Evolutionary conservation across 2,888 invertebrate genomes (phyloP), one percentile per base, ranked within the genome.

Genomic region (Cheilosia grossa): DNA sequence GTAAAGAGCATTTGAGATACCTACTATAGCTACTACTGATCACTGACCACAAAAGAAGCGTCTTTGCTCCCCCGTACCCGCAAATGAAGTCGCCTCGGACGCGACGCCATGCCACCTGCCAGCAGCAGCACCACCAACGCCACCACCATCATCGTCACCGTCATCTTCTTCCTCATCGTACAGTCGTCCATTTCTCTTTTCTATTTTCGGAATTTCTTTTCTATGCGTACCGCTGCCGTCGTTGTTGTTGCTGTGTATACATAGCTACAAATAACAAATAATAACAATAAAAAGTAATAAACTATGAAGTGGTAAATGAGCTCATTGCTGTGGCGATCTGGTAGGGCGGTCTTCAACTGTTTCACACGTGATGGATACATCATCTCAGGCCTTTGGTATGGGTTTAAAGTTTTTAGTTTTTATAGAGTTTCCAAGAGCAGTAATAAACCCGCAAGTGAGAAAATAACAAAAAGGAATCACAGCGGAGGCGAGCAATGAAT

Each of bases 281-380:
- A 37, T 37, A 51, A 83, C 54, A 67, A 75, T 85, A 61, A 85
- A 27, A 66, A 75, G 81, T 75, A 58, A 81, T 75, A 81, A 81
- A 75, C 80, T 72, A 30, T 85, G 66, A 81, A 85, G 85, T 85
- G 80, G 80, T 80, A 75, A 85, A 81, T 85, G 80, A 75, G 80
- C 80, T 64, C 70, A 72, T 70, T 49, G 63, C 64, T 58, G 64
- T 15, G 63, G 49, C 58, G 24, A 40, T 42, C 37, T 21, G 53
- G 27, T 21, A 44, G 21, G 56, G 49, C 56, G 58, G 75, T 24
- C 53, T 49, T 49, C 47, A 59, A 66, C 44, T 66, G 19, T 47
- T 49, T 47, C 37, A 37, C 47, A 19, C 19, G 56, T 33, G 33
- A 49, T 58, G 56, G 15, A 47, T 73, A 47, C 21, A 4, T 10